These are phyloP conservation scores for Bos javanicus DNA, from an alignment of 2,113 vertebrate genomes.

Conservation along the genomic window DNA sequence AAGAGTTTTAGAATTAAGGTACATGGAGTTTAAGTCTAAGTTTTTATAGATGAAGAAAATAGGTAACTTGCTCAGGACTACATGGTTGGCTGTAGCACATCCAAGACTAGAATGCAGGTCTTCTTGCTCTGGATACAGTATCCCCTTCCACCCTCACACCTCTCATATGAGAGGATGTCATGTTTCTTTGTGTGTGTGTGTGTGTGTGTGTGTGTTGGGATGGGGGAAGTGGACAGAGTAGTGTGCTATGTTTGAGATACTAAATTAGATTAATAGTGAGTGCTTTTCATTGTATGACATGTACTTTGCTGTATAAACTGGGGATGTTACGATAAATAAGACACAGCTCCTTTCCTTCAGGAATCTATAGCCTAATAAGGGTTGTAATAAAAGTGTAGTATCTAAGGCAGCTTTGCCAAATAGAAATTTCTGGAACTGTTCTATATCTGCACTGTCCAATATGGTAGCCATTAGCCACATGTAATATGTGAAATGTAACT, in stretches of 20 bases:
- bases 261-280: background rate
- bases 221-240: background rate
- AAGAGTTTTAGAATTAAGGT: constrained; percentile 24
- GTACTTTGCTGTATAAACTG: background rate
- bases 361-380: background rate
- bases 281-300: background rate
- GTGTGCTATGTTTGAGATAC: constrained; percentile 8
- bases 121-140: background rate
- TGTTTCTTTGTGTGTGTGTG: background rate
- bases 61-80: background rate
- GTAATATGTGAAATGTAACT: background rate
- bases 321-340: background rate
- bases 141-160: background rate
- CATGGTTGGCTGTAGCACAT: background rate
- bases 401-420: background rate
- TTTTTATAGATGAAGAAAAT: background rate
- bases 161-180: background rate
- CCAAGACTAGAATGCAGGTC: background rate
- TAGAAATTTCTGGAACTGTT: constrained; percentile 27
- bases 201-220: background rate
- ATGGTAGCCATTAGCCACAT: background rate
- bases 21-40: background rate
- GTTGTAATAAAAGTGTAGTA: background rate
- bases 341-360: background rate
- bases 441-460: background rate